A percentile compares a stretch with the other conserved stretches of the same genome.
Evolutionary conservation across 1,140 invertebrate species (phyloP).

Genomic region (Solen grandis): DNA sequence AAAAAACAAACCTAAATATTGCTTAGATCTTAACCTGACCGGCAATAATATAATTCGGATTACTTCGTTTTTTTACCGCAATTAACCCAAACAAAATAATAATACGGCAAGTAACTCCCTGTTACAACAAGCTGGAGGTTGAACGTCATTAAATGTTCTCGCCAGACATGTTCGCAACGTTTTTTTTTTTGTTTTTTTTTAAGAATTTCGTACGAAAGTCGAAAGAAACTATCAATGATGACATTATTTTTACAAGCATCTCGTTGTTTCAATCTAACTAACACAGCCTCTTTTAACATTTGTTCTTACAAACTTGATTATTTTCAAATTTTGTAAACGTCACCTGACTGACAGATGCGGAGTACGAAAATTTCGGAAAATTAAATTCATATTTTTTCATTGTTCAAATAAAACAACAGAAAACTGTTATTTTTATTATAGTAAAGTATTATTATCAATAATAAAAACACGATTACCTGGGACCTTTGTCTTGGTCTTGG

Average conservation of each 20-base stretch:
- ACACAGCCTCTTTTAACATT: constrained; percentile 22
- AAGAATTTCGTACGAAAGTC: constrained; percentile 18
- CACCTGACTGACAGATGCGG: constrained; percentile 22
- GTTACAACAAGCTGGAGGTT: background rate
- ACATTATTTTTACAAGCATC: background rate
- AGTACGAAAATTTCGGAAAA: constrained; percentile 10
- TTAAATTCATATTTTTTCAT: constrained; percentile 27
- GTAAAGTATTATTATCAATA: constrained; percentile 22
- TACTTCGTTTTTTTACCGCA: constrained; percentile 12
- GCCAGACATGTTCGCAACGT: constrained; percentile 2
- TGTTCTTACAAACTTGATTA: constrained; percentile 22
- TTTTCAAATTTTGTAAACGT: constrained; percentile 23
- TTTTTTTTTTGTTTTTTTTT: too few relatives aligned
- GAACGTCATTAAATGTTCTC: constrained; percentile 16
- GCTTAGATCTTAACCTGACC: background rate
- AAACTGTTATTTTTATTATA: constrained; percentile 12
- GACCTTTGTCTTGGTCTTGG: constrained; percentile 15
- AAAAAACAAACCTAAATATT: constrained; percentile 12
- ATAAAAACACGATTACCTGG: constrained; percentile 1
- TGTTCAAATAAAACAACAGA: constrained; percentile 12
- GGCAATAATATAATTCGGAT: constrained; percentile 21
- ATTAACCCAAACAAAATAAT: background rate
- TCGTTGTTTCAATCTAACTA: background rate
- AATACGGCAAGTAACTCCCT: constrained; percentile 4
- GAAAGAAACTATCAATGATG: constrained; percentile 24